Evolutionary conservation across 2,113 vertebrate genomes (phyloP).

Genomic region (Beaufortia kweichowensis): DNA sequence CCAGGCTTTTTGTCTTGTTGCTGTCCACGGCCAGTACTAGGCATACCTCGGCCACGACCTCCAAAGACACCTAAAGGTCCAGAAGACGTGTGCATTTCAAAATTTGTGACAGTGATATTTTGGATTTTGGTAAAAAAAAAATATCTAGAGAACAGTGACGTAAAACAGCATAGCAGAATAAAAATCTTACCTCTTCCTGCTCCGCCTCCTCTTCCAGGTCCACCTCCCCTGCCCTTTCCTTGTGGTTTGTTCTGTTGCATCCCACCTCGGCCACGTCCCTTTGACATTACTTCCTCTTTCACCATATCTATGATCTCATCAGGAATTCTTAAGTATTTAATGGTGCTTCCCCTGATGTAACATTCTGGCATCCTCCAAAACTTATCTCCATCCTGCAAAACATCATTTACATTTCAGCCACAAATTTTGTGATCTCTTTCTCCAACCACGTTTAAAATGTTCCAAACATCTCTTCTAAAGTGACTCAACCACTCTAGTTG

Average conservation of each 20-base stretch:
- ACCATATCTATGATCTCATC: slow-evolving; percentile 99
- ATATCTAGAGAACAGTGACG: too few species aligned
- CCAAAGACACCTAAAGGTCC: slow-evolving; percentile 85
- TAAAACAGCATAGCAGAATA: neutral
- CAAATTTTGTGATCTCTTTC: neutral
- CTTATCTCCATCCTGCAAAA: slow-evolving; percentile 89
- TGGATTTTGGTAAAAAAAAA: too few species aligned
- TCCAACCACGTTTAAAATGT: neutral
- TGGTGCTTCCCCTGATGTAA: slow-evolving; percentile 96
- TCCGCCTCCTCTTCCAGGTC: slow-evolving; percentile 78
- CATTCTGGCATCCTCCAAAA: slow-evolving; percentile 99
- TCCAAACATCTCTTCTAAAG: neutral
- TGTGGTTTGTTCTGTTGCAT: slow-evolving; percentile 95
- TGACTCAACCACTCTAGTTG: neutral
- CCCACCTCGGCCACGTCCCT: slow-evolving; percentile 88
- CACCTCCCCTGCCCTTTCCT: slow-evolving; percentile 86
- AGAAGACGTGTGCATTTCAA: neutral
- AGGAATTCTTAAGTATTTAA: slow-evolving; percentile 95
- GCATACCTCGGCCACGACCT: slow-evolving; percentile 84
- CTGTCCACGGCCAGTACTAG: slow-evolving; percentile 79
- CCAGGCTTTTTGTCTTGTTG: slow-evolving; percentile 88
- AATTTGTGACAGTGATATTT: neutral
- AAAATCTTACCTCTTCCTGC: slow-evolving; percentile 13
- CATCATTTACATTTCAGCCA: neutral
- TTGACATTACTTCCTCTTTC: slow-evolving; percentile 93